A percentile compares a stretch with the other conserved stretches of the same genome.
Evolutionary conservation across 2,113 vertebrate species (phyloP).

Genomic region (Pomatostomus ruficeps): DNA sequence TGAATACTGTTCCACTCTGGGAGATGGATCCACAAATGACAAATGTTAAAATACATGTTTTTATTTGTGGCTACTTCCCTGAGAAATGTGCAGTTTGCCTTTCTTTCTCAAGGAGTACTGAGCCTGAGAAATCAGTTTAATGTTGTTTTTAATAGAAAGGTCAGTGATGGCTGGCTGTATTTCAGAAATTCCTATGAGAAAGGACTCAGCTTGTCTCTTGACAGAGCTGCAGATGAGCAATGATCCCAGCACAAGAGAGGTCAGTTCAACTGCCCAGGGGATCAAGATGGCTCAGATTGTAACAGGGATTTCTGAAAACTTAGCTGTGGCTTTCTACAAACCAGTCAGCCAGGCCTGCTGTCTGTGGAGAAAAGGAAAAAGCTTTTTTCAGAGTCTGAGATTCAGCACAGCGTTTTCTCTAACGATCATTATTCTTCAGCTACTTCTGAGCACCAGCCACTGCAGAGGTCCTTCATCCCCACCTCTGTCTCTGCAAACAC

Average conservation of each 20-base stretch:
- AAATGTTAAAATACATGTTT: background rate
- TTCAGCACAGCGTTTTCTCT: background rate
- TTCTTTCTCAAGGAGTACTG: conserved; percentile 27
- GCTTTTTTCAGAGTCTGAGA: background rate
- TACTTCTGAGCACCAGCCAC: background rate
- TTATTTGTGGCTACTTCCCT: background rate
- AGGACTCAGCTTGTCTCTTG: background rate
- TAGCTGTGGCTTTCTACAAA: background rate
- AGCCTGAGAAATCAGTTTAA: conserved; percentile 32
- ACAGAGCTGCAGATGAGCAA: conserved; percentile 7
- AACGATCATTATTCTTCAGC: background rate
- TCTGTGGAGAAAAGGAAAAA: background rate
- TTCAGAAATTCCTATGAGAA: conserved; percentile 45
- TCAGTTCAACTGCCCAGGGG: background rate
- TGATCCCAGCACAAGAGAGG: background rate
- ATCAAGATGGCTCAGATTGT: background rate
- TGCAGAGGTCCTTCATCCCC: background rate
- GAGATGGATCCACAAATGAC: background rate
- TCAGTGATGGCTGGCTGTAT: conserved; percentile 30
- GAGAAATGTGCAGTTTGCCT: conserved; percentile 19
- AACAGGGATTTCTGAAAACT: background rate
- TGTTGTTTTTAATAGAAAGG: conserved; percentile 50
- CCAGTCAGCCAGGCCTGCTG: background rate
- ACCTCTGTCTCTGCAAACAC: background rate
- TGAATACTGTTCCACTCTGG: background rate